Base-by-base conservation (phyloP, 2,113 vertebrate genomes). In the Pavo muticus region DNA sequence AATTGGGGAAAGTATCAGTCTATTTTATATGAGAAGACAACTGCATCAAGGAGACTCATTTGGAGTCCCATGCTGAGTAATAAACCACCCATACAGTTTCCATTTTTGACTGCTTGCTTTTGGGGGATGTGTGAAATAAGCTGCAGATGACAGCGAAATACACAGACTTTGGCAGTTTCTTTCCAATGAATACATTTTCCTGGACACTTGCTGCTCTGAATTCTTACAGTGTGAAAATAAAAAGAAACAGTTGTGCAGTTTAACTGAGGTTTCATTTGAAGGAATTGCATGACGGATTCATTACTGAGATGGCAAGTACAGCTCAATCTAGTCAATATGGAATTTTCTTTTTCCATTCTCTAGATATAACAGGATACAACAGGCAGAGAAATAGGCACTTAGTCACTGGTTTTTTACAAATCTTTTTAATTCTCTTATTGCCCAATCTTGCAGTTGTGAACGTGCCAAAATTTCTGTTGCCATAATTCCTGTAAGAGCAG, bases 341-440 rank as follows among this genome's bases (percentile, higher is more conserved):
- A 94, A 96, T 96, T 95, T 96, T 79, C 95, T 96, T 95, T 96
- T 96, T 96, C 95, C 96, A 95, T 96, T 96, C 93, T 96, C 79
- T 90, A 65, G 85, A 71, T 96, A 91, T 63, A 95, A 93, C 93
- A 96, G 90, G 95, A 96, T 93, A 91, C 82, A 96, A 95, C 96
- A 96, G 72, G 96, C 96, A 95, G 79, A 70, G 92, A 96, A 96
- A 91, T 24, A 91, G 79, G 88, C 88, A 93, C 60, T 96, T 96
- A 96, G 88, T 95, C 92, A 95, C 50, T 77, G 82, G 0, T 52
- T 93, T 93, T 96, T 93, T 70, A 93, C 90, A 95, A 91, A 96
- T 91, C 82, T 69, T 95, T 95, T 93, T 71, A 90, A 95, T 94
- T 94, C 88, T 75, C 75, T 80, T 91, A 90, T 96, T 96, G 95